These are phyloP conservation scores for Bombus vancouverensis DNA, from an alignment of 1,140 invertebrate genomes.

Conservation along the genomic window DNA sequence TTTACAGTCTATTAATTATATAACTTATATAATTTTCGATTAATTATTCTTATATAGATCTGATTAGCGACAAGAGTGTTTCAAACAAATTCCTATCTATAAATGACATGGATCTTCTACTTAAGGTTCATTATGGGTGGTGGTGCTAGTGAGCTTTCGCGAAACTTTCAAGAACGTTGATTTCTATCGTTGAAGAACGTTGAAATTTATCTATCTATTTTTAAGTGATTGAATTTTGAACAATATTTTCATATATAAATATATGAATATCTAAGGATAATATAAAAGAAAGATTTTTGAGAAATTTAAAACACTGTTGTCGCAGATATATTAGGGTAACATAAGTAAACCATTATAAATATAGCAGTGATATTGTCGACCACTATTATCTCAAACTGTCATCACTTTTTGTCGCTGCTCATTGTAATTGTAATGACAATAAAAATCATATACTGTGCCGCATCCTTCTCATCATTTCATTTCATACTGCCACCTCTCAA, in stretches of 20 bases:
- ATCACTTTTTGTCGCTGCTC: conserved; percentile 8
- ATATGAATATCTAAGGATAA: background rate
- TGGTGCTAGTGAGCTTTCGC: background rate
- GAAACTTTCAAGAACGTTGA: background rate
- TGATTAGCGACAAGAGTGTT: background rate
- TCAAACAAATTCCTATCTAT: background rate
- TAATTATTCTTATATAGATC: background rate
- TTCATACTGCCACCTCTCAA: conserved; percentile 50
- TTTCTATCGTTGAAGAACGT: background rate
- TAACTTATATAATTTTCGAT: background rate
- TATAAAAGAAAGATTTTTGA: background rate
- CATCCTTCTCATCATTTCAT: conserved; percentile 58
- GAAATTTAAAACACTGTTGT: background rate
- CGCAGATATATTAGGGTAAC: background rate
- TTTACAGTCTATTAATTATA: background rate
- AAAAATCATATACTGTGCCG: conserved; percentile 61
- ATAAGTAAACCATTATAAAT: background rate
- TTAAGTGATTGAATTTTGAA: background rate
- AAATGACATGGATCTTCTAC: background rate
- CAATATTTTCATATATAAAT: no score
- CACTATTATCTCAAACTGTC: background rate
- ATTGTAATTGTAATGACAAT: conserved; percentile 63
- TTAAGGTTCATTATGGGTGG: background rate
- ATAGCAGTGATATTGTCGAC: background rate
- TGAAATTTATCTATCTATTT: background rate